phyloP scores from a whole-genome alignment of 2,113 vertebrate species.

The Centropristis striata region DNA sequence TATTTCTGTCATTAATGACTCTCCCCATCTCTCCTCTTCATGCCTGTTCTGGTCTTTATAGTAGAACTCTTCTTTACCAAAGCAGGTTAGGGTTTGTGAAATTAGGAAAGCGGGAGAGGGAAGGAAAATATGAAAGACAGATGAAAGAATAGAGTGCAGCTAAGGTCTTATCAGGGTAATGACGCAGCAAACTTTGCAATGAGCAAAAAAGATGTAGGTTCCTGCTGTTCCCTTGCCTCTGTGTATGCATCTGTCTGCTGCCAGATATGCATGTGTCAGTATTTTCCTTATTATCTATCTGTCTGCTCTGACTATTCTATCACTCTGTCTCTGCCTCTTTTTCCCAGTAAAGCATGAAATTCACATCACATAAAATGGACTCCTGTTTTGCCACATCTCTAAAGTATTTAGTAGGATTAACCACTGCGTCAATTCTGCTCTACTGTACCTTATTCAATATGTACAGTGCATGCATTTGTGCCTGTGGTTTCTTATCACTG shows the following conservation, averaged over 20 bases:
- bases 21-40: neutral
- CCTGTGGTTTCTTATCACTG: neutral
- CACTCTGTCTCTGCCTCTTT: neutral
- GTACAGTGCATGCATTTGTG: conserved; percentile 5
- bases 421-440: conserved; percentile 19
- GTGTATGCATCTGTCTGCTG: conserved; percentile 1
- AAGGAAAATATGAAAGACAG: neutral
- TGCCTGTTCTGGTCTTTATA: conserved; percentile 3
- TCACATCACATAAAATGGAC: neutral
- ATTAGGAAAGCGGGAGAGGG: neutral
- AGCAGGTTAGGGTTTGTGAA: neutral
- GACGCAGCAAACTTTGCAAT: conserved; percentile 20
- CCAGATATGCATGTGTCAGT: conserved; percentile 12
- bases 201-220: conserved; percentile 9
- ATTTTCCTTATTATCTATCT: conserved; percentile 9
- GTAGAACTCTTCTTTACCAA: neutral
- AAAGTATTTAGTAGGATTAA: conserved; percentile 42
- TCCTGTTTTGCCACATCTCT: conserved; percentile 12
- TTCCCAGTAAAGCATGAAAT: neutral
- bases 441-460: conserved; percentile 3
- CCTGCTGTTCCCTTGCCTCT: neutral
- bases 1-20: conserved; percentile 32
- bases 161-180: conserved; percentile 19
- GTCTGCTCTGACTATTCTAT: neutral
- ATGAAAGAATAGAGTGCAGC: neutral